phyloP scores from a whole-genome alignment of 2,888 invertebrate species.

The Keiferia lycopersicella region DNA sequence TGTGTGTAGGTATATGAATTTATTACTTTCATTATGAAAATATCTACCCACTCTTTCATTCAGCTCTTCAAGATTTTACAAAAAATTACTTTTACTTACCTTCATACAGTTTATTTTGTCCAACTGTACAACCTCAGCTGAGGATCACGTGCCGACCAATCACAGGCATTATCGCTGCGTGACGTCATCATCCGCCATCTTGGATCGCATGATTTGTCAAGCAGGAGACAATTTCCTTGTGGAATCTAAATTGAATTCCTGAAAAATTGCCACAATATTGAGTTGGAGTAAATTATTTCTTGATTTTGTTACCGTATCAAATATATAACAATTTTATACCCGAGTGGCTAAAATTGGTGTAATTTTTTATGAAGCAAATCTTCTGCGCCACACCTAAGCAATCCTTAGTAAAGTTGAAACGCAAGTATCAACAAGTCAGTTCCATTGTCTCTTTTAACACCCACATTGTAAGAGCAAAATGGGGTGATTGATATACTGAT shows the following conservation, averaged over 20 bases:
- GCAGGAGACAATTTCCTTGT: slow-evolving; percentile 31
- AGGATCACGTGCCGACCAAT: slow-evolving; percentile 58
- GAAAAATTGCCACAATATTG: slow-evolving; percentile 16
- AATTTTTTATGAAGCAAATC: no score
- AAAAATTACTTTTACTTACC: background rate
- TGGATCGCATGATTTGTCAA: slow-evolving; percentile 51
- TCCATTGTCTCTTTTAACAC: no score
- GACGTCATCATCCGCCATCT: slow-evolving; percentile 60
- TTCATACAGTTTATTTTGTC: slow-evolving; percentile 32
- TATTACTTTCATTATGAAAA: no score
- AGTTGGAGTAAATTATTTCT: background rate
- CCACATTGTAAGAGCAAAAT: no score
- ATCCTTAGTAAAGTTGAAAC: no score
- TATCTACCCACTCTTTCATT: no score
- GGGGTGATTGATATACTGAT: no score
- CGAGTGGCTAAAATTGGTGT: background rate
- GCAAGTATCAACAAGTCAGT: no score
- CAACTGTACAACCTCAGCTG: slow-evolving; percentile 43
- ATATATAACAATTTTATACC: background rate
- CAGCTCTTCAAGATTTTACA: no score
- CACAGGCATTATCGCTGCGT: slow-evolving; percentile 58
- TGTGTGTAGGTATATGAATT: no score
- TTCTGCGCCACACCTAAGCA: no score
- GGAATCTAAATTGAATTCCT: slow-evolving; percentile 28
- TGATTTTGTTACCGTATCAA: background rate